Base-by-base conservation (phyloP, 30 jellyfish, hydroid and myxozoan species). In the Sanderia malayensis region DNA sequence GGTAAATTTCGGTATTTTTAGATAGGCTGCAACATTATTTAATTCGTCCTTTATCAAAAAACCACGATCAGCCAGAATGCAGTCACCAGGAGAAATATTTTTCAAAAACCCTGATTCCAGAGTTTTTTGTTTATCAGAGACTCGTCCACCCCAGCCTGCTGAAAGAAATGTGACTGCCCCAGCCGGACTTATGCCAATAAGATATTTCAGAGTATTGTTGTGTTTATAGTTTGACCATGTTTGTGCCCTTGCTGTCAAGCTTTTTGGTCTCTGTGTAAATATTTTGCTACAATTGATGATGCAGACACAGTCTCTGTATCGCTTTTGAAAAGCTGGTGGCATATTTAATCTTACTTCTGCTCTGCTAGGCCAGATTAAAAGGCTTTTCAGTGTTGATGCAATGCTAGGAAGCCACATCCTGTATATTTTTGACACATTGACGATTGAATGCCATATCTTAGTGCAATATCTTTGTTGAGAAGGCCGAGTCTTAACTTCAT, bases 11-110 rank as follows among this genome's bases (percentile, higher is more conserved):
- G 58, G 83, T 17, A 70, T 70, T 49, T 70, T 70, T 1, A 70
- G 25, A 25, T 19, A 19, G 20, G 77, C 83, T 18, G 79, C 83
- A n/a, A 23, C 25, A 52, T 22, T 21, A 22, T 44, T 79, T 22
- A 70, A 28, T 0, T 70, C 83, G n/a, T 47, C 76, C 46, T 46
- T 34, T 22, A 37, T 70, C 32, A 23, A 23, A 37, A 67, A 67
- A 13, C 79, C 79, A 15, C 66, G 72, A 44, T 67, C 79, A 67
- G 79, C 79, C 67, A 67, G 34, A 67, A 67, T 67, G 66, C 79
- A 67, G 26, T 67, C 72, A 23, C 79, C 79, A 31, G n/a, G 33
- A 23, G 44, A 22, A 25, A 67, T 20, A 0, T 1, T 67, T 20
- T 30, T 44, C 25, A 67, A 26, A 0, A 67, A 67, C 15, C 79